phyloP scores from a whole-genome alignment of 2,113 vertebrate species.

The Ammodytes dubius region DNA sequence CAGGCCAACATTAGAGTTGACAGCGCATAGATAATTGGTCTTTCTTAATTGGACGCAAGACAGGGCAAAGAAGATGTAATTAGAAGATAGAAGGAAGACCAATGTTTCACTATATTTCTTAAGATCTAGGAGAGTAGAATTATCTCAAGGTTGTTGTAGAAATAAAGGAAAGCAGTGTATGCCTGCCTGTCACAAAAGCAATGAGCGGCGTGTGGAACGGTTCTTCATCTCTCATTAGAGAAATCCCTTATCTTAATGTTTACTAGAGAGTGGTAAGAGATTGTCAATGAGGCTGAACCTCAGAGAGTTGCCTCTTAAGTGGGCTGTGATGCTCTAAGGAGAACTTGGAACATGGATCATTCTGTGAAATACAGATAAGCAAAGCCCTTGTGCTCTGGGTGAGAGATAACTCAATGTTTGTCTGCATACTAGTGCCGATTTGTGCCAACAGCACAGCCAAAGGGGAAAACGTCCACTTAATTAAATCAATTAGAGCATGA shows the following conservation, averaged over 20 bases:
- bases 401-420: slow-evolving; percentile 56
- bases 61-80: not conserved
- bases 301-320: slow-evolving; percentile 35
- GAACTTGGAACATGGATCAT: slow-evolving; percentile 51
- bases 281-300: slow-evolving; percentile 54
- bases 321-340: slow-evolving; percentile 53
- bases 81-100: not conserved
- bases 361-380: slow-evolving; percentile 68
- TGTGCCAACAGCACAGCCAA: slow-evolving; percentile 58
- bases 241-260: slow-evolving; percentile 34
- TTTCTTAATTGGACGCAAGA: not conserved
- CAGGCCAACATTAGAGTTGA: slow-evolving; percentile 13
- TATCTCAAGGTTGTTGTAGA: not conserved
- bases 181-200: not conserved
- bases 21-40: not conserved
- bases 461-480: slow-evolving; percentile 69
- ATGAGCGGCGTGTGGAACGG: not conserved
- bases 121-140: not conserved
- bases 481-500: slow-evolving; percentile 81
- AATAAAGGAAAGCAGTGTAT: not conserved
- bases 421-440: slow-evolving; percentile 30
- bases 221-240: not conserved
- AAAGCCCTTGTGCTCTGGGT: slow-evolving; percentile 38
- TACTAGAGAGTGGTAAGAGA: slow-evolving; percentile 34
- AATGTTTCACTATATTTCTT: not conserved